phyloP scores from a whole-genome alignment of 2,888 invertebrate genomes.

The Drosophila atripex region DNA sequence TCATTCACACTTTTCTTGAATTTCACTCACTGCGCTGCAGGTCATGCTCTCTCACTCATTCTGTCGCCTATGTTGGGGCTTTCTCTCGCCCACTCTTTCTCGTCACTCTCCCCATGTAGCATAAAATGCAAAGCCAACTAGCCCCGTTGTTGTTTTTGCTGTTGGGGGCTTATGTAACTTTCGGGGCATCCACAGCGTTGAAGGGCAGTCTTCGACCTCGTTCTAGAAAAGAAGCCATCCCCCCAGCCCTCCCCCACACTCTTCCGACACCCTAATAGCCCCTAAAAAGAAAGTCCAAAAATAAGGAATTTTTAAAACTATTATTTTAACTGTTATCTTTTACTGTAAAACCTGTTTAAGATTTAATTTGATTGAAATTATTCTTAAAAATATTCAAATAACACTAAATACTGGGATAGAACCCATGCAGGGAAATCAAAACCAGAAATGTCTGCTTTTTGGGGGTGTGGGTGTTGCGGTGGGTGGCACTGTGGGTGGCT shows the following conservation, averaged over 20 bases:
- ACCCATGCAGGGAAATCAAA: conserved; percentile 20
- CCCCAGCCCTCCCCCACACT: conserved; percentile 38
- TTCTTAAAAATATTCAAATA: too few relatives aligned
- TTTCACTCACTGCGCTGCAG: conserved; percentile 55
- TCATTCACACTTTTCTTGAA: conserved; percentile 60
- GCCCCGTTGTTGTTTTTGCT: conserved; percentile 32
- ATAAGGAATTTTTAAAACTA: conserved; percentile 4
- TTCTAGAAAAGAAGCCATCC: conserved; percentile 69
- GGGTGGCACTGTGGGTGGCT: conserved; percentile 11
- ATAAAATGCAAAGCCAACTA: conserved; percentile 62
- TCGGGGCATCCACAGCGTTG: conserved; percentile 54
- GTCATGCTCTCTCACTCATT: conserved; percentile 14
- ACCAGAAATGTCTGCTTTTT: conserved; percentile 46
- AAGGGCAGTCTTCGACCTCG: conserved; percentile 81
- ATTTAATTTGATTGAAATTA: too few relatives aligned
- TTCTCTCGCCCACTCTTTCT: conserved; percentile 24
- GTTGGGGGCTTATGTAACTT: conserved; percentile 69
- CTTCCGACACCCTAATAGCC: conserved; percentile 1
- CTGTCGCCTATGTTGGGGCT: conserved; percentile 23
- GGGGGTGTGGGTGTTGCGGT: conserved; percentile 32
- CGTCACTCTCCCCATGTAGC: conserved; percentile 30
- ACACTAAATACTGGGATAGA: conserved; percentile 42
- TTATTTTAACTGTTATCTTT: too few relatives aligned
- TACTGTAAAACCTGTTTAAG: too few relatives aligned
- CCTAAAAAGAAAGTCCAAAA: conserved; percentile 26